Evolutionary conservation across 1,140 invertebrate species (phyloP), one percentile per base, ranked within the genome.

Genomic region (Vanessa atalanta): DNA sequence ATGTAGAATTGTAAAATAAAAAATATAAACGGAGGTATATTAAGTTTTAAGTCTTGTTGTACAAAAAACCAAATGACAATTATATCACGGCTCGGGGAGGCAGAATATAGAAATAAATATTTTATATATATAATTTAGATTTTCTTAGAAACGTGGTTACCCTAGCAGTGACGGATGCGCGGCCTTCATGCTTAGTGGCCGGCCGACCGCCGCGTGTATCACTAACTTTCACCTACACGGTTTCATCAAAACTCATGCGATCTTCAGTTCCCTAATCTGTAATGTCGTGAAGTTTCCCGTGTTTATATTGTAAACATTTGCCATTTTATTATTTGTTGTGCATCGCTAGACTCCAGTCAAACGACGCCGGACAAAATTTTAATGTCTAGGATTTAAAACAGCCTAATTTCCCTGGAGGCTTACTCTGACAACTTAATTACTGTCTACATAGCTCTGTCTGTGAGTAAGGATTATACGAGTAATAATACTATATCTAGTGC

Each of bases 161-260:
- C 53, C 66, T 69, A 69, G 51, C 57, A 55, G 66, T 69, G 66
- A 69, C 66, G 66, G 72, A 74, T 51, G 53, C 50, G 20, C 76
- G 76, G 73, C 76, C 76, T 80, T 80, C 76, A 78, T 75, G 79
- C 61, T 74, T 73, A 75, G 64, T 74, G 79, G 76, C 70, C 51
- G 66, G 47, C 61, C 55, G 70, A 72, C 76, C 61, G 79, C 70
- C 73, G 76, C 60, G 65, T 71, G 67, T 74, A 77, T 64, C 75
- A 65, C 72, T 51, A 75, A 78, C 79, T 80, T 80, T 80, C 79
- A 75, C 79, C 73, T 68, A 47, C 71, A 72, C 53, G 60, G 51
- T 48, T 74, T 66, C 23, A 48, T 72, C 47, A 53, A 77, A 70
- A 70, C 72, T 61, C 47, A 72, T 51, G 47, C 65, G 65, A 72